A percentile compares a stretch with the other conserved stretches of the same genome.
phyloP scores from a whole-genome alignment of 1,140 invertebrate genomes.

The Hylyphantes graminicola region DNA sequence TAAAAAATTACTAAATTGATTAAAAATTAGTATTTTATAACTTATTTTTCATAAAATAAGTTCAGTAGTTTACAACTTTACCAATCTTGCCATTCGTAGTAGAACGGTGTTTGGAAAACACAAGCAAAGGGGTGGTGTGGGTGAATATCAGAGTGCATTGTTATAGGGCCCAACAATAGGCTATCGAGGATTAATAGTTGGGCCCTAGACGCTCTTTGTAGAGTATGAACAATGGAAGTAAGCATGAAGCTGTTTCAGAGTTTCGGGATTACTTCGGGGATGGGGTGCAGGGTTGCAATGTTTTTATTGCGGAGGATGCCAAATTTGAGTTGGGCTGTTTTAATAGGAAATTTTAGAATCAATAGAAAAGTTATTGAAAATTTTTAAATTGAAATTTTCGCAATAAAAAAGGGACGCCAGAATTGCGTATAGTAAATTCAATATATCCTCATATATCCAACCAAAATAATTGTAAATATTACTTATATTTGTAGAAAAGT shows the following conservation, averaged over 20 bases:
- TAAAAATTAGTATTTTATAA: too few relatives aligned
- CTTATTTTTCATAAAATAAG: too few relatives aligned
- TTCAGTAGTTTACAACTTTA: not conserved
- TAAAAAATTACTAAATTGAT: too few relatives aligned
- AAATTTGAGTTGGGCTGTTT: not conserved
- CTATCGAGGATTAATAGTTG: slow-evolving; percentile 52
- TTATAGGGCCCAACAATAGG: slow-evolving; percentile 39
- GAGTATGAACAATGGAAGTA: slow-evolving; percentile 35
- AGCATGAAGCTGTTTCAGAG: slow-evolving; percentile 30
- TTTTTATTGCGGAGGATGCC: slow-evolving; percentile 40
- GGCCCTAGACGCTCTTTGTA: slow-evolving; percentile 21
- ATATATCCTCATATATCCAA: too few relatives aligned
- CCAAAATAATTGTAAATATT: too few relatives aligned
- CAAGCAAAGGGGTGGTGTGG: not conserved
- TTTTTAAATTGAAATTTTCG: too few relatives aligned
- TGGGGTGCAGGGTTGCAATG: slow-evolving; percentile 39
- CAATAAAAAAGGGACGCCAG: too few relatives aligned
- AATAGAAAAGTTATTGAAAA: too few relatives aligned
- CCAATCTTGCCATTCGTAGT: slow-evolving; percentile 4
- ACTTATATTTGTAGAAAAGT: too few relatives aligned
- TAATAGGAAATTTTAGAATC: too few relatives aligned
- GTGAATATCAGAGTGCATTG: slow-evolving; percentile 52
- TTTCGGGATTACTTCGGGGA: slow-evolving; percentile 50
- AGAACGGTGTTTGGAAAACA: slow-evolving; percentile 15
- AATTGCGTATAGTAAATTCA: too few relatives aligned